Evolutionary conservation across 2,888 invertebrate species (phyloP).

Genomic region (Polydrusus cervinus): DNA sequence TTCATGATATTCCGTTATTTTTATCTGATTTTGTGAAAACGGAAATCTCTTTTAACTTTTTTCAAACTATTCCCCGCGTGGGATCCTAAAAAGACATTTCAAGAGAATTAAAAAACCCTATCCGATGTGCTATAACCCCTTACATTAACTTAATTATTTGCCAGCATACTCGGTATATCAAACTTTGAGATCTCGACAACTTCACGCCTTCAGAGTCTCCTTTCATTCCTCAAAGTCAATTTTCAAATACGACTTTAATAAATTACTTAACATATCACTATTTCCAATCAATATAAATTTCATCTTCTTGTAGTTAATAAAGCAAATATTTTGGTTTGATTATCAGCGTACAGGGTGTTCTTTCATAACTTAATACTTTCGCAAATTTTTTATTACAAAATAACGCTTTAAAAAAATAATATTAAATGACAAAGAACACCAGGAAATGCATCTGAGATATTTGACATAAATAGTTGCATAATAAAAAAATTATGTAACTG

Average conservation of each 20-base stretch:
- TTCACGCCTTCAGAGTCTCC: slow-evolving; percentile 44
- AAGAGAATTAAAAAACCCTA: slow-evolving; percentile 48
- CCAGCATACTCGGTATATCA: slow-evolving; percentile 38
- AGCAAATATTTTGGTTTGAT: not conserved
- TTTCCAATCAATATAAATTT: slow-evolving; percentile 12
- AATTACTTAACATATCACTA: slow-evolving; percentile 18
- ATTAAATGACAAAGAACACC: no score
- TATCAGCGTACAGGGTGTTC: no score
- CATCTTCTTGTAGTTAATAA: not conserved
- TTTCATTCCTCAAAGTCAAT: slow-evolving; percentile 31
- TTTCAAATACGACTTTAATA: slow-evolving; percentile 21
- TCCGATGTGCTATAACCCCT: slow-evolving; percentile 45
- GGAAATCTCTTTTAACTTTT: slow-evolving; percentile 48
- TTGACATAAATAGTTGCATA: no score
- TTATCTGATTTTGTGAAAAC: slow-evolving; percentile 14
- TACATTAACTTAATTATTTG: slow-evolving; percentile 55
- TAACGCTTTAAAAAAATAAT: no score
- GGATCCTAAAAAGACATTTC: slow-evolving; percentile 41
- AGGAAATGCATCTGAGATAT: no score
- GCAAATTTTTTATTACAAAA: no score
- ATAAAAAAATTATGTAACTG: no score
- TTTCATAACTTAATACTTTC: no score
- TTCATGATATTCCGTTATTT: slow-evolving; percentile 1
- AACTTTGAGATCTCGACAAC: slow-evolving; percentile 41
- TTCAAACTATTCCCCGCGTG: slow-evolving; percentile 17